These are phyloP conservation scores for Hipposideros armiger DNA, from an alignment of 2,113 vertebrate genomes.

Conservation along the genomic window DNA sequence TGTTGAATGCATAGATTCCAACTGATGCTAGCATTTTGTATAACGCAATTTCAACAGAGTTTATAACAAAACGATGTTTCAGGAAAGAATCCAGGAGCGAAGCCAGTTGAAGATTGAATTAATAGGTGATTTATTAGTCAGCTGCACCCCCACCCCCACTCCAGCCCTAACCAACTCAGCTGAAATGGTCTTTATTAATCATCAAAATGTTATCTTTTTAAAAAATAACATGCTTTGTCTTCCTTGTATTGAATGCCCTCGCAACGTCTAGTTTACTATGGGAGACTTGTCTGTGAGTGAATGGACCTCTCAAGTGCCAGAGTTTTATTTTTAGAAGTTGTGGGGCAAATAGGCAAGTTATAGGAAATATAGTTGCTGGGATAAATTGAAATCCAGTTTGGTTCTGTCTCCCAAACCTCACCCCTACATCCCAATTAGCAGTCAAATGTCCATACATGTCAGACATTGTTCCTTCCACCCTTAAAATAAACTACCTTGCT, in stretches of 20 bases:
- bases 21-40: not conserved
- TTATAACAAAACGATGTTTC: constrained; percentile 41
- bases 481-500: constrained; percentile 67
- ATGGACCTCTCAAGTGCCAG: not conserved
- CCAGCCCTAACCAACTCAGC: not conserved
- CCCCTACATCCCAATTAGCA: constrained; percentile 10
- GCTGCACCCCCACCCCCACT: not conserved
- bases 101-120: constrained; percentile 45
- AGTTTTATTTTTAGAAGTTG: constrained; percentile 35
- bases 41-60: not conserved
- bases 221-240: constrained; percentile 25
- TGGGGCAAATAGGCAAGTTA: not conserved
- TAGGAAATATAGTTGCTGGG: not conserved
- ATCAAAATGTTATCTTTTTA: constrained; percentile 37
- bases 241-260: not conserved
- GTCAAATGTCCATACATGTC: constrained; percentile 12
- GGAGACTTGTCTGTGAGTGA: not conserved
- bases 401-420: constrained; percentile 37
- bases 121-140: not conserved
- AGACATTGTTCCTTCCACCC: constrained; percentile 10
- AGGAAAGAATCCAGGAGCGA: not conserved
- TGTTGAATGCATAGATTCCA: not conserved
- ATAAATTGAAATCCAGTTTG: constrained; percentile 58
- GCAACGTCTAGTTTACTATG: not conserved
- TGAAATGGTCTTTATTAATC: not conserved